Evolutionary conservation across 2,888 invertebrate genomes (phyloP).

Genomic region (Acanthoscelides obtectus): DNA sequence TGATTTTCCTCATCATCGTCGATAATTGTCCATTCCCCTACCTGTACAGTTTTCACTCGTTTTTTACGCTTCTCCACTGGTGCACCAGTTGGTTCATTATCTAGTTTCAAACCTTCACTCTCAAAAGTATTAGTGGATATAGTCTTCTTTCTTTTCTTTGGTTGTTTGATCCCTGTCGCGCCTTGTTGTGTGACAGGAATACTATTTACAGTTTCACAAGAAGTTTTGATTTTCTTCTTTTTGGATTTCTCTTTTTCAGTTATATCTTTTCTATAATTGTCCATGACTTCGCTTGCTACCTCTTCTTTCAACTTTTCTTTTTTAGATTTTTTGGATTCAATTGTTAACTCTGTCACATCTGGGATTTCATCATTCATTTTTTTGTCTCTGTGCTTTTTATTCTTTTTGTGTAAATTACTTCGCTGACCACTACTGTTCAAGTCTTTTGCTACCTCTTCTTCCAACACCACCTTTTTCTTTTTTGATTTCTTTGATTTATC

Average conservation of each 20-base stretch:
- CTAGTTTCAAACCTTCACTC: not conserved
- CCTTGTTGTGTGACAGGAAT: too few relatives aligned
- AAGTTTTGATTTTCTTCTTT: not conserved
- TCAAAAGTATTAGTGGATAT: not conserved
- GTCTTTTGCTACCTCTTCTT: too few relatives aligned
- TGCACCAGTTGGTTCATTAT: not conserved
- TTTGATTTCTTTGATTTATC: not conserved
- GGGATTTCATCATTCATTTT: not conserved
- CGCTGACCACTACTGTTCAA: too few relatives aligned
- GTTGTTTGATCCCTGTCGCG: too few relatives aligned
- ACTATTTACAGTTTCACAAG: too few relatives aligned
- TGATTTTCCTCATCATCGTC: not conserved
- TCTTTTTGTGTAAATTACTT: too few relatives aligned
- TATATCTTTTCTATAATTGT: too few relatives aligned
- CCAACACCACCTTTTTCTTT: too few relatives aligned
- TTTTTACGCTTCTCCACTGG: not conserved
- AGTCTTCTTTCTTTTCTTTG: too few relatives aligned
- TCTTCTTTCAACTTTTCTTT: not conserved
- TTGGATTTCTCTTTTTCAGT: too few relatives aligned
- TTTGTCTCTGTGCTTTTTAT: too few relatives aligned
- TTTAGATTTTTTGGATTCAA: not conserved
- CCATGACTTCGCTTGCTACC: not conserved
- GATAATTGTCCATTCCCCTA: not conserved
- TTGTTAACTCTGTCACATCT: not conserved
- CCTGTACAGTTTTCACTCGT: not conserved